Evolutionary conservation across 1,140 invertebrate species (phyloP), one percentile per base, ranked within the genome.

Genomic region (Drosophila ironensis): DNA sequence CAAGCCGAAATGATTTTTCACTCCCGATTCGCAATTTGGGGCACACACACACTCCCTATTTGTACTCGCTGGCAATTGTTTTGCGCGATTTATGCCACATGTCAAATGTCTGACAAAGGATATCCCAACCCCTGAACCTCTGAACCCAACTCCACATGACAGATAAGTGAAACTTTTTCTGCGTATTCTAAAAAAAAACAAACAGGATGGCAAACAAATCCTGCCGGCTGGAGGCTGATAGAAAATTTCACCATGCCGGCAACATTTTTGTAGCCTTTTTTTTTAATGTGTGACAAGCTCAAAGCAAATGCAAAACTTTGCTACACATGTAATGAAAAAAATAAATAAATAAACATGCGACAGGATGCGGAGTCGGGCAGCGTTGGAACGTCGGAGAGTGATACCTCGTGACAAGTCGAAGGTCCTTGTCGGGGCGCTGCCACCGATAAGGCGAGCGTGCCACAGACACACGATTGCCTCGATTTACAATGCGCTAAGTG

Each of bases 271-370:
- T 48, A 20, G 41, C 38, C 44, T 35, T 25, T 30, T 61, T 74
- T 77, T 84, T 77, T 73, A 84, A 73, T 77, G 78, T 50, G 73
- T 52, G 69, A 53, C 69, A 67, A 67, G 74, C 73, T 78, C 73
- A 84, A 84, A 78, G 70, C 80, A 61, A 84, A 86, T 84, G 78
- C 80, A 84, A 84, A 78, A 84, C 78, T 84, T 84, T 84, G 80
- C 70, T 74, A 84, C 78, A 84, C 78, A 77, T 84, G 80, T 84
- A 84, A 86, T 86, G 80, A 86, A 78, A 84, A 82, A 86, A 84
- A 84, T 73, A 84, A 82, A 82, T 84, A 82, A 84, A 84, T 78
- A 78, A 82, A 84, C 69, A 84, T 59, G 72, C n/a, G n/a, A n/a
- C n/a, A n/a, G n/a, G n/a, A n/a, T n/a, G n/a, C n/a, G 12, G 56